Evolutionary conservation across 2,797 vertebrate genomes (phyloP), one percentile per base, ranked within the genome.

Genomic region (Luscinia luscinia): DNA sequence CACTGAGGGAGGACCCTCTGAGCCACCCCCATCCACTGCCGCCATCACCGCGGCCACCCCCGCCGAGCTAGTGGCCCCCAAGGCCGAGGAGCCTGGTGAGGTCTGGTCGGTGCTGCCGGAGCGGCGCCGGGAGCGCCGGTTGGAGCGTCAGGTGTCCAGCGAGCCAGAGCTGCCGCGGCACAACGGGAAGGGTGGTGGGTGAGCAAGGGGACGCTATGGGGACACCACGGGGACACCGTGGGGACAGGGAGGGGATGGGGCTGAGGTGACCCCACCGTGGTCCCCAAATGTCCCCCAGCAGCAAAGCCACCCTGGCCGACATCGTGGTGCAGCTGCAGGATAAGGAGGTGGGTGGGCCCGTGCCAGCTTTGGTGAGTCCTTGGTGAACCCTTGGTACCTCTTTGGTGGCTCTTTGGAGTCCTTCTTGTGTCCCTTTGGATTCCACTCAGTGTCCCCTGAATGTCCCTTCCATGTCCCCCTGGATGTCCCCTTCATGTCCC

Each of bases 81-180:
- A 87, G 93, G 9, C 34, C 3, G 97, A 96, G 51, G 97, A 98
- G 34, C 97, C 98, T 24, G 96, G 97, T 2, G 98, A 98, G 93
- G 48, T 5, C 98, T 98, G 96, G n/a, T 24, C 45, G 97, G 94
- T 97, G 34, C 98, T 98, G 90, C 95, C 45, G 97, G 94, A 97
- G 34, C 98, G 99, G 61, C 92, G 98, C 17, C 98, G 98, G 14
- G 99, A 98, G 86, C 97, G 98, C 49, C 95, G 98, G 30, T 48
- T 98, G 95, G 99, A 99, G 67, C 97, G 98, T 36, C 99, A 99
- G 95, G 99, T 99, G 68, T 99, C 98, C 94, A 99, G 99, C 26
- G 99, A 99, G 59, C 98, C 98, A 15, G 99, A 99, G 95, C 98
- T 96, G 1, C 98, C 97, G 7, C 98, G 97, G 93, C 87, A 95